Evolutionary conservation across 92 coral and sea anemone species (phyloP), one percentile per base, ranked within the genome.

Genomic region (Blastomussa wellsi): DNA sequence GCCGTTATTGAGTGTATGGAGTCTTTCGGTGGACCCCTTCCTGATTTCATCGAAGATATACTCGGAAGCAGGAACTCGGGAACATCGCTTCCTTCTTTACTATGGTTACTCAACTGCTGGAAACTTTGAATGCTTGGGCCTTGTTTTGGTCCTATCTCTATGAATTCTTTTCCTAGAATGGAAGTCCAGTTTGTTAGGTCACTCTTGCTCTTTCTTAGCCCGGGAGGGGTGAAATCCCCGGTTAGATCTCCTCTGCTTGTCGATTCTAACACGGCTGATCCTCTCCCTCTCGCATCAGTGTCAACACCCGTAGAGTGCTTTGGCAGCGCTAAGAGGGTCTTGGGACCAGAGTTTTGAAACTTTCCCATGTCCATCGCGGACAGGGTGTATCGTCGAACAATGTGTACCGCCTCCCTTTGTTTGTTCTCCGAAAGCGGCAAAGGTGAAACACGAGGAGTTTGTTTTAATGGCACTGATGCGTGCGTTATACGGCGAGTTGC

Each of bases 191-290:
- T 81, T 60, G 80, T 74, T 33, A 83, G 15, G 62, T 83, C 87
- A 20, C 87, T 83, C 74, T 83, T 83, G 62, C 87, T 83, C 81
- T 83, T 83, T n/a, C 87, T 74, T 26, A 83, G 74, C 79, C 81
- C 87, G 20, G 87, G 87, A 83, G 87, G 87, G 87, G 80, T 62
- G 15, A 51, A 59, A 35, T 48, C 28, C 60, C 73, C 86, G 4
- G 26, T 79, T 19, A 65, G 47, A 51, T 31, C 86, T 20, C 37
- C 78, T 31, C 53, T 65, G 33, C 28, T 28, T 67, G 76, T 44
- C 31, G 75, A 66, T 80, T 80, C 76, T 19, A 42, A 44, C 31
- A 32, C 48, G 26, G 84, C 76, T 44, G 83, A 79, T 41, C 83
- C 74, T 15, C 39, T 67, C 29, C 77, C n/a, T n/a, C n/a, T 22